Base-by-base conservation (phyloP, 2,888 invertebrate genomes). In the Rhodophaea formosa region DNA sequence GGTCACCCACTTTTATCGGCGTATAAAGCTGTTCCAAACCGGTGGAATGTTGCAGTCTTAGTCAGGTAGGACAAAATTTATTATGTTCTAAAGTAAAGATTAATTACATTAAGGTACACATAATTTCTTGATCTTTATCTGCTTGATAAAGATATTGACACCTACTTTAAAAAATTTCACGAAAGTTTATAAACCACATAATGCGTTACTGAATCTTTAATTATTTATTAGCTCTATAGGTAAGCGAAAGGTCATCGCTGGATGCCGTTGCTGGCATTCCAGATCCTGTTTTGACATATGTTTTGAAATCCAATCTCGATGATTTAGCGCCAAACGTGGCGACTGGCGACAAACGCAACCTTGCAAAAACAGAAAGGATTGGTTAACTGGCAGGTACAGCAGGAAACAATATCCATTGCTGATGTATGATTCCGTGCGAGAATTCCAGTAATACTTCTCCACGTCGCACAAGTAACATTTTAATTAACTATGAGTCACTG, bases 401-500 rank as follows among this genome's bases (percentile, higher is more conserved):
- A 56, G 56, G 56, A 56, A 56, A 49, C 46, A 17, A 47, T 35
- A 46, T 17, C 39, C 7, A 56, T 43, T 14, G 43, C 29, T 12
- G 16, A 56, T 46, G 62, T 58, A 67, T 70, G 70, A 69, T 63
- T 65, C 56, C 55, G 62, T 61, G 52, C 61, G 69, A 67, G 71
- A 74, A 75, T 73, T 71, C 62, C 57, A 67, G 72, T 71, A 68
- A 68, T 35, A 42, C 44, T 14, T 32, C 7, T 56, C 65, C 70
- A 65, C 63, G 74, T 69, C 69, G 61, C 62, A 60, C 72, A 62
- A 74, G 72, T 68, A 70, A 77, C 72, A 76, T 74, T 77, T 76
- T 80, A 77, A 80, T 79, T 77, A 72, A 51, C 59, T 63, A 60
- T 74, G 76, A 77, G 64, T 81, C 76, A 80, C 66, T 62, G 66